phyloP scores from a whole-genome alignment of 2,797 vertebrate species.

The Prunella strophiata region DNA sequence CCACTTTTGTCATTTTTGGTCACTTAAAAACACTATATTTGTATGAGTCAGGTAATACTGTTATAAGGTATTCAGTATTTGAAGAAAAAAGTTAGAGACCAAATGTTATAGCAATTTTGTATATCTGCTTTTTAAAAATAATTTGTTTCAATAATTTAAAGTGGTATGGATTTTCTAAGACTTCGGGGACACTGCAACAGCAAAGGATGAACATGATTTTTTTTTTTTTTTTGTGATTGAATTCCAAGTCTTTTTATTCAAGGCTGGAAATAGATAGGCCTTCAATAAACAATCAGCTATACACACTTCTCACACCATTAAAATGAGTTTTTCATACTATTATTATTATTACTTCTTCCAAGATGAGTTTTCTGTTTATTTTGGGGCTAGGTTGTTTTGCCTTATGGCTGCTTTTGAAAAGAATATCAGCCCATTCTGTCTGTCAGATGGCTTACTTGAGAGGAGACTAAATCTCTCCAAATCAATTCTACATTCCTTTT shows the following conservation, averaged over 20 bases:
- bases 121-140: not conserved
- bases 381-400: rapidly evolving
- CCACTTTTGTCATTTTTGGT: not conserved
- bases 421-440: not conserved
- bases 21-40: not conserved
- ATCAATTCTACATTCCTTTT: not conserved
- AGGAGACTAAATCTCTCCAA: not conserved
- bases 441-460: not conserved
- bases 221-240: not conserved
- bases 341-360: not conserved
- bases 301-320: not conserved
- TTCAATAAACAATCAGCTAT: not conserved
- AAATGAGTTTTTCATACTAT: not conserved
- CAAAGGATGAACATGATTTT: not conserved
- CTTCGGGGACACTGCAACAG: not conserved
- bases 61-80: not conserved
- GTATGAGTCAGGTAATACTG: not conserved
- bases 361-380: not conserved
- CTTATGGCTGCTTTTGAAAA: not conserved
- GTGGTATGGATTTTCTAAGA: not conserved
- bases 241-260: not conserved
- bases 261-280: not conserved
- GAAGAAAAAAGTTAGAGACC: not conserved
- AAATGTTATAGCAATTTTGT: not conserved
- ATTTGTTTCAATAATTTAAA: not conserved